Evolutionary conservation across 2,113 vertebrate species (phyloP), one percentile per base, ranked within the genome.

Genomic region (Nibea coibor): DNA sequence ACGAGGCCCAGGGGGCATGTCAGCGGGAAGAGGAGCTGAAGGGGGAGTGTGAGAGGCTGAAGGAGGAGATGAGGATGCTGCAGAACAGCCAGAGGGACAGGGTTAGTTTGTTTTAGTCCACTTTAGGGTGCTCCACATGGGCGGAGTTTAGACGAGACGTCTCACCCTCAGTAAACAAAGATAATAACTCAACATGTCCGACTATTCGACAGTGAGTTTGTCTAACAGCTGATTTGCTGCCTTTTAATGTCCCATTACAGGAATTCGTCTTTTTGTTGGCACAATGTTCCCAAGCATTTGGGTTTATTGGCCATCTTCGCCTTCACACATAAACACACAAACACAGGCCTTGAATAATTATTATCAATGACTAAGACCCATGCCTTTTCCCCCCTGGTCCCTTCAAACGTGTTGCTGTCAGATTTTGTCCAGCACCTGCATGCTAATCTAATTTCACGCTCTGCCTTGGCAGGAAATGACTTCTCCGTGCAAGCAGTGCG

Each of bases 11-110:
- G 81, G 96, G 96, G 0, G 97, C 97, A 0, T 97, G 97, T 89
- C 97, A 95, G 86, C 94, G 97, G 0, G 97, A 98, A 74, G 96
- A 97, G 85, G 97, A 98, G 28, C 94, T 97, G 65, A 97, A 98
- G 87, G 95, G 92, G 0, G 97, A 98, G 84, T 97, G 96, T 0
- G 96, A 98, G 82, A 82, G 96, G 50, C 94, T 99, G 51, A 97
- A 97, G 91, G 96, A 95, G 1, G 97, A 98, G 88, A 94, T 99
- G 72, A 96, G 96, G 69, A 95, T 97, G 58, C 95, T 97, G 90
- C 96, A 99, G 86, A 96, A 95, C 82, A 94, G 85, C 51, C 95
- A 97, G 53, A 95, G 96, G 61, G 97, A 97, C 64, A 95, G 97
- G 97, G 97, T 98, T 81, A 87, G 86, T 42, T 47, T 48, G 17